Evolutionary conservation across 2,888 invertebrate species (phyloP).

Genomic region (Chalcis sispes): DNA sequence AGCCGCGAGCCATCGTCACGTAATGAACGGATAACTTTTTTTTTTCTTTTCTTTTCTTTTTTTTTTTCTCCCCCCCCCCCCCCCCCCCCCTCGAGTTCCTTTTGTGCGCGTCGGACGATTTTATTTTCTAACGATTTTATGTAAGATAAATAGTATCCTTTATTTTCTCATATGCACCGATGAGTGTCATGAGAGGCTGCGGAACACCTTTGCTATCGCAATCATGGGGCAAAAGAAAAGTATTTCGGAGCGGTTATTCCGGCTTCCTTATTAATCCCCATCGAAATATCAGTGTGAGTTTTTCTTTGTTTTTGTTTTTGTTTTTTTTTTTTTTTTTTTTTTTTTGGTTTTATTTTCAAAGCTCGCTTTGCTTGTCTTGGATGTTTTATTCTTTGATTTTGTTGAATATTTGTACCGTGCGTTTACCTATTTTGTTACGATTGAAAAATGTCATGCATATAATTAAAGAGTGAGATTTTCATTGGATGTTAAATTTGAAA

Average conservation of each 20-base stretch:
- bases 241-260: not conserved
- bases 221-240: not conserved
- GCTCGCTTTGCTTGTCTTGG: not conserved
- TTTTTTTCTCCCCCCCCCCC: too few species aligned
- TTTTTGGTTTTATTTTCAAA: not conserved
- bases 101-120: not conserved
- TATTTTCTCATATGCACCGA: not conserved
- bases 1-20: not conserved
- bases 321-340: not conserved
- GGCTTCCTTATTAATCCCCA: not conserved
- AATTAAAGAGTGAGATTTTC: too few species aligned
- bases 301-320: not conserved
- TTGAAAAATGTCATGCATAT: too few species aligned
- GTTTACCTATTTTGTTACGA: too few species aligned
- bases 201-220: conserved; percentile 6
- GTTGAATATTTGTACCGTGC: too few species aligned
- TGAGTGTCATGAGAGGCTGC: conserved; percentile 29
- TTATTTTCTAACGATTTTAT: not conserved
- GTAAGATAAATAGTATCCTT: too few species aligned
- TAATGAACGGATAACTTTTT: not conserved
- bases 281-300: conserved; percentile 47
- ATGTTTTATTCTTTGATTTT: not conserved
- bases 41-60: not conserved
- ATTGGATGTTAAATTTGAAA: too few species aligned
- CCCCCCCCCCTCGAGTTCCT: too few species aligned